Evolutionary conservation across 1,140 invertebrate species (phyloP), one percentile per base, ranked within the genome.

Genomic region (Popillia japonica): DNA sequence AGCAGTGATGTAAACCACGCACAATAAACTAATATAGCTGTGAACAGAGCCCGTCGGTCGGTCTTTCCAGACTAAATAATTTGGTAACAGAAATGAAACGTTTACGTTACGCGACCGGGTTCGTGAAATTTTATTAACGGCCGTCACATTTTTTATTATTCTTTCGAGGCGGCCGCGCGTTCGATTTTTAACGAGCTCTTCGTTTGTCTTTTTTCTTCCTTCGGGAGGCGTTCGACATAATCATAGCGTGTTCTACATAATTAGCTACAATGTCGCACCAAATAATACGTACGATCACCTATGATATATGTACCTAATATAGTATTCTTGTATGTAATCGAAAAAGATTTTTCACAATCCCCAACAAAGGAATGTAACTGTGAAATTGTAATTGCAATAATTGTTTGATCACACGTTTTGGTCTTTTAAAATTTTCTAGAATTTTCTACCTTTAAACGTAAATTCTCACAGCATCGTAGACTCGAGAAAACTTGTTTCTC

Each of bases 61-160:
- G 27, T 27, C 61, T 68, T 8, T 68, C 61, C 61, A 68, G 61
- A 68, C 61, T 68, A 68, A 68, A 68, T 68, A 68, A 68, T 68
- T 68, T 68, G 22, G 61, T 34, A 68, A 68, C 61, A 68, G 61
- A 68, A 68, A 68, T 68, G 61, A 68, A 68, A 68, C 61, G 61
- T 68, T 68, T 68, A 68, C 61, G 61, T 68, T 68, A 68, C 22
- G 61, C 61, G 61, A 68, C 61, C 61, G 22, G 61, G 61, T 68
- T 68, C 27, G 61, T 68, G 61, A 68, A 68, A 68, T 68, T 68
- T 68, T 68, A 68, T 68, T 23, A 68, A 68, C 61, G 22, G 61
- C 61, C 61, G 61, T 68, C 61, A 68, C 61, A 68, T 68, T 68
- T 68, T 68, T 68, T 68, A 68, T 68, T 68, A n/a, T 27, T 68